These are phyloP conservation scores for Xenopus laevis DNA, from an alignment of 2,113 vertebrate species.

Conservation along the genomic window DNA sequence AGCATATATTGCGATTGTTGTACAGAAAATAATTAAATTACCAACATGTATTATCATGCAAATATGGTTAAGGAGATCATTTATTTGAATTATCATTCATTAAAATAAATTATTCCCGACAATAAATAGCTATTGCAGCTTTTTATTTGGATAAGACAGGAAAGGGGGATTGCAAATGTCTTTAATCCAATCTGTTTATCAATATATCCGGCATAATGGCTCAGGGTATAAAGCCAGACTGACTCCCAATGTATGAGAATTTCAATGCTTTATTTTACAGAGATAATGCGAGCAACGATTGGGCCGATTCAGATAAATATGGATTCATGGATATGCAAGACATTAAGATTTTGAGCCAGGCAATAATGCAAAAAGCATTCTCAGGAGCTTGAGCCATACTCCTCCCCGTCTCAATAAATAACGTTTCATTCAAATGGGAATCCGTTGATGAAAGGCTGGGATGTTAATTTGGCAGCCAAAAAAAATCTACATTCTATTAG, in stretches of 20 bases:
- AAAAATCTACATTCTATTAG: neutral
- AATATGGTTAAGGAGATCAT: conserved; percentile 12
- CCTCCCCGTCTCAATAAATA: neutral
- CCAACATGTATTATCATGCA: conserved; percentile 14
- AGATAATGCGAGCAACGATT: neutral
- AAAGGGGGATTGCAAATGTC: neutral
- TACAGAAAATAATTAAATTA: conserved; percentile 5
- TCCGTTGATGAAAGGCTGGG: neutral
- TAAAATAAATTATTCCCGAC: conserved; percentile 21
- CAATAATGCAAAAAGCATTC: conserved; percentile 9
- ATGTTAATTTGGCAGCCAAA: conserved; percentile 3
- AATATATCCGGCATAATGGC: conserved; percentile 4
- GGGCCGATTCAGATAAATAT: neutral
- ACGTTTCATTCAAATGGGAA: neutral
- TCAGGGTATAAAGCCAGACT: neutral
- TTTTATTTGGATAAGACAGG: conserved; percentile 7
- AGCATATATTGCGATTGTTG: neutral
- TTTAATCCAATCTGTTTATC: conserved; percentile 25
- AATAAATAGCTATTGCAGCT: conserved; percentile 2
- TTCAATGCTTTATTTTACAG: neutral
- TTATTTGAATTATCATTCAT: conserved; percentile 13
- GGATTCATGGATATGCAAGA: neutral
- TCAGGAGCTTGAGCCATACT: neutral
- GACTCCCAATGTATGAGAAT: neutral
- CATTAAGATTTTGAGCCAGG: neutral